These are phyloP conservation scores for Meiosimyza decipiens DNA, from an alignment of 2,888 invertebrate species.

Conservation along the genomic window DNA sequence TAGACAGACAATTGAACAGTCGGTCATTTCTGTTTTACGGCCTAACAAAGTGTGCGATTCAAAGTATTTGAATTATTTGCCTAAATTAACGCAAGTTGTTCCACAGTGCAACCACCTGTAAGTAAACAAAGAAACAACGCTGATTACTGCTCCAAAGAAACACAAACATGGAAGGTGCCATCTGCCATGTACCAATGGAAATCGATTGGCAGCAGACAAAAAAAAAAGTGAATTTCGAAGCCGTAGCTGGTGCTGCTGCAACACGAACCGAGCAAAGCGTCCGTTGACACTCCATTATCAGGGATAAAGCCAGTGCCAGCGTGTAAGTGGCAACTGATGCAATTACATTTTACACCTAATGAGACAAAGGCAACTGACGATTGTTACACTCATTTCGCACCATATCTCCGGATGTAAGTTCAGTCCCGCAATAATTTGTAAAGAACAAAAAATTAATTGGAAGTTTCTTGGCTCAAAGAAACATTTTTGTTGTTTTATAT, in stretches of 20 bases:
- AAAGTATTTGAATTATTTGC: background rate
- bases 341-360: conserved; percentile 10
- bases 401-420: background rate
- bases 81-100: background rate
- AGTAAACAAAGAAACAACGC: background rate
- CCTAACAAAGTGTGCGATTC: background rate
- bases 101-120: too few species aligned
- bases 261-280: background rate
- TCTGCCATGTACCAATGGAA: background rate
- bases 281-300: conserved; percentile 23
- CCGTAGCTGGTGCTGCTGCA: background rate
- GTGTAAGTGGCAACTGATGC: conserved; percentile 8
- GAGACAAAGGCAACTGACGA: background rate
- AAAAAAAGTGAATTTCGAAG: background rate
- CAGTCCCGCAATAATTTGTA: background rate
- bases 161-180: conserved; percentile 9
- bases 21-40: conserved; percentile 1
- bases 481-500: background rate
- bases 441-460: conserved; percentile 32
- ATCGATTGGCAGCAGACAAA: conserved; percentile 2
- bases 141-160: background rate
- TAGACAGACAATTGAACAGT: background rate
- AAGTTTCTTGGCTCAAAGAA: conserved; percentile 9
- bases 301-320: background rate
- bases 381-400: background rate